Conservation (phyloP, 2,888 invertebrate genomes). For the Salpingus planirostris region DNA sequence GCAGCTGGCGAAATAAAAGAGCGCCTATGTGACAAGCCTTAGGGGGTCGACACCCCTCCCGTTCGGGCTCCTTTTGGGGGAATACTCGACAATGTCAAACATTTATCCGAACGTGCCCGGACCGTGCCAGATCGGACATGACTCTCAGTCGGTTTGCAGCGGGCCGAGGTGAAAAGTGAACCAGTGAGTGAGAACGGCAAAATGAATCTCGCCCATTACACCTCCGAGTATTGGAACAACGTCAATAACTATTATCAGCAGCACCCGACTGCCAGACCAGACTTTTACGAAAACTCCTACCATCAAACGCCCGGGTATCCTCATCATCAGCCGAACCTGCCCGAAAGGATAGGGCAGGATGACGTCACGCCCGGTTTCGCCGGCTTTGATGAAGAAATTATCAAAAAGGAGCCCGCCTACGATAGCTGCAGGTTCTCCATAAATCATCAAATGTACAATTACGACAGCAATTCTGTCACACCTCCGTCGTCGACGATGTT, state of each 20-base stretch:
- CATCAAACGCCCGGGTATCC: constrained; percentile 3
- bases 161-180: constrained; percentile 12
- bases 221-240: constrained; percentile 36
- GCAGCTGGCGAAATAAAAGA: constrained; percentile 44
- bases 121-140: constrained; percentile 33
- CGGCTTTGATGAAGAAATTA: no score
- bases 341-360: no score
- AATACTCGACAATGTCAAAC: constrained; percentile 42
- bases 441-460: constrained; percentile 20
- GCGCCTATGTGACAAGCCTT: constrained; percentile 39
- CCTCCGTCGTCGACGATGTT: constrained; percentile 22
- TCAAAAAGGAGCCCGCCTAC: constrained; percentile 22
- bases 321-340: constrained; percentile 1
- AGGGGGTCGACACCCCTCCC: constrained; percentile 41
- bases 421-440: constrained; percentile 22
- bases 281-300: constrained; percentile 9
- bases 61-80: constrained; percentile 35
- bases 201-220: constrained; percentile 35
- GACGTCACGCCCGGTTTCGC: no score
- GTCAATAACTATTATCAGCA: constrained; percentile 19
- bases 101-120: constrained; percentile 40
- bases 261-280: constrained; percentile 13
- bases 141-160: constrained; percentile 24
- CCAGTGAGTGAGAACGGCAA: constrained; percentile 7
- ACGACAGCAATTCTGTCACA: constrained; percentile 25